These are phyloP conservation scores for Elaeidobius kamerunicus DNA, from an alignment of 2,888 invertebrate species.

Conservation along the genomic window DNA sequence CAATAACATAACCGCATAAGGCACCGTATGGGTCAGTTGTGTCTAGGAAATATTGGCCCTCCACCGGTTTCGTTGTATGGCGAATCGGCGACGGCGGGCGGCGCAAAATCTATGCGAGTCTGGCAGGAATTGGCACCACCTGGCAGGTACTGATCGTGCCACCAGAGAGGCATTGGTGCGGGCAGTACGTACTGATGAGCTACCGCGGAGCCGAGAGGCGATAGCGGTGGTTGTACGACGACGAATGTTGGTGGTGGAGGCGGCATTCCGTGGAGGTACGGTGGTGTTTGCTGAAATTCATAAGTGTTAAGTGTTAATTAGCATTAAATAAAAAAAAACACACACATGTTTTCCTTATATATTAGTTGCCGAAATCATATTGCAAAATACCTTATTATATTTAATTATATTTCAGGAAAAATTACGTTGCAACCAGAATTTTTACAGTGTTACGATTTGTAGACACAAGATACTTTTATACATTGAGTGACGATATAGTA, in stretches of 20 bases:
- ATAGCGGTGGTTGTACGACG: slow-evolving; percentile 47
- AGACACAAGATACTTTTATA: no score
- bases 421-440: no score
- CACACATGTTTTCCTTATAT: not conserved
- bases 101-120: slow-evolving; percentile 23
- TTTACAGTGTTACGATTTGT: no score
- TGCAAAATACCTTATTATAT: no score
- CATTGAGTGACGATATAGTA: no score
- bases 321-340: not conserved
- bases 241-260: slow-evolving; percentile 40
- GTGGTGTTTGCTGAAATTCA: slow-evolving; percentile 17
- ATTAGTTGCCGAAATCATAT: no score
- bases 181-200: slow-evolving; percentile 39
- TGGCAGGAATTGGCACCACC: slow-evolving; percentile 29
- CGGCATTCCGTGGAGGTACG: slow-evolving; percentile 25
- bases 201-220: slow-evolving; percentile 39
- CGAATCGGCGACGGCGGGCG: slow-evolving; percentile 21
- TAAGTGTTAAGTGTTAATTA: no score
- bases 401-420: no score
- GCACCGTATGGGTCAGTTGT: slow-evolving; percentile 44
- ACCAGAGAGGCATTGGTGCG: slow-evolving; percentile 44
- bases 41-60: slow-evolving; percentile 36
- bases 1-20: slow-evolving; percentile 37
- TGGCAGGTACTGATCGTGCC: slow-evolving; percentile 42
- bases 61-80: slow-evolving; percentile 16